A percentile compares a stretch with the other conserved stretches of the same genome.
phyloP scores from a whole-genome alignment of 2,888 invertebrate genomes.

The Helobdella robusta region DNA sequence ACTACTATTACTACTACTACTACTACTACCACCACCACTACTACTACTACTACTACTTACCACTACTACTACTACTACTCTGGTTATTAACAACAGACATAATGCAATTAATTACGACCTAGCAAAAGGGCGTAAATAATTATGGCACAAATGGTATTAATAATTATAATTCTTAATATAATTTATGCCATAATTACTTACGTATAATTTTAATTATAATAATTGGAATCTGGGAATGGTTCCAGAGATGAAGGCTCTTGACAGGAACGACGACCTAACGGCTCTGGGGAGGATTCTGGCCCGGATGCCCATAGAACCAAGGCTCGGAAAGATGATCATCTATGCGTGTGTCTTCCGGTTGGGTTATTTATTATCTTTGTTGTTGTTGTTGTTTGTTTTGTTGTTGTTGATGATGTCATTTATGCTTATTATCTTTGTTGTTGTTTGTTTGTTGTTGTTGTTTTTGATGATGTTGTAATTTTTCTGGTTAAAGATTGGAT shows the following conservation, averaged over 20 bases:
- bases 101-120: no score
- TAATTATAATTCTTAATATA: neutral
- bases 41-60: no score
- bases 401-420: neutral
- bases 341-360: constrained; percentile 72
- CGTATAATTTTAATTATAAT: neutral
- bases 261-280: constrained; percentile 74
- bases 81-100: no score
- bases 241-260: constrained; percentile 81
- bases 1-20: no score
- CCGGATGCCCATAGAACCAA: constrained; percentile 85
- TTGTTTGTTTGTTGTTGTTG: neutral
- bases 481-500: no score
- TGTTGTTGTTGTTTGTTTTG: neutral
- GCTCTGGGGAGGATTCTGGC: constrained; percentile 86
- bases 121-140: no score
- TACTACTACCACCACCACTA: no score
- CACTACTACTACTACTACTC: no score
- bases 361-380: constrained; percentile 34
- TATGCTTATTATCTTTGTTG: neutral
- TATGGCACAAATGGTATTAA: no score
- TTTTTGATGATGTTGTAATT: no score
- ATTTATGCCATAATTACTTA: neutral
- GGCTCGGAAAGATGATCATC: constrained; percentile 92
- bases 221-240: neutral